Conservation (phyloP, 2,797 vertebrate species). For the Pithecia hirsuta region DNA sequence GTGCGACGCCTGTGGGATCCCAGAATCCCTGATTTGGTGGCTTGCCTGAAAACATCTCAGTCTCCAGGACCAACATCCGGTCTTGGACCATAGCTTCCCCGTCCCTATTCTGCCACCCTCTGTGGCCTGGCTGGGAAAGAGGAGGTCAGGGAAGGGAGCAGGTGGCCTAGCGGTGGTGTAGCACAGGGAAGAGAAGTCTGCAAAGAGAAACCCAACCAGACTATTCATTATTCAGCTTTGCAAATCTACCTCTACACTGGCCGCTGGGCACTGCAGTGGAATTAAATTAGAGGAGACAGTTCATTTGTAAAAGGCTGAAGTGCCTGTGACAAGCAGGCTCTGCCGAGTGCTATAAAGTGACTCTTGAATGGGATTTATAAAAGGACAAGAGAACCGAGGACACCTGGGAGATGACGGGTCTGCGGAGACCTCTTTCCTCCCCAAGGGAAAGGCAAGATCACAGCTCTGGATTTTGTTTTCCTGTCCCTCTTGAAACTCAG, state of each 20-base stretch:
- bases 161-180: not conserved
- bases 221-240: not conserved
- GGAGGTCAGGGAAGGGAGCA: not conserved
- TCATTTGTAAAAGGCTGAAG: constrained; percentile 32
- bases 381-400: not conserved
- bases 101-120: too few species aligned
- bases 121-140: not conserved
- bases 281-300: constrained; percentile 50
- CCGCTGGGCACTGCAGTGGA: not conserved
- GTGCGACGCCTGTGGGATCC: accelerated
- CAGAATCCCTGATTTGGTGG: not conserved
- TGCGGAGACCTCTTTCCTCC: not conserved
- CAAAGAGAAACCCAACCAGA: not conserved
- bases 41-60: not conserved
- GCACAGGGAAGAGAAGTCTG: constrained; percentile 10
- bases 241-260: not conserved
- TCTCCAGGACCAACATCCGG: not conserved
- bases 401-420: not conserved
- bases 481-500: not conserved
- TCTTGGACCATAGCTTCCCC: not conserved
- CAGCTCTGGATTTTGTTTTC: not conserved
- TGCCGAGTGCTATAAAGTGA: not conserved
- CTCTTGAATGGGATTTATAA: not conserved
- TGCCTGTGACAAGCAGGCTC: not conserved
- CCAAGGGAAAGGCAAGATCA: not conserved